Percentiles rank a stretch among this genome's conserved stretches.
Conservation (phyloP, 1,140 invertebrate species). For the Maconellicoccus hirsutus region DNA sequence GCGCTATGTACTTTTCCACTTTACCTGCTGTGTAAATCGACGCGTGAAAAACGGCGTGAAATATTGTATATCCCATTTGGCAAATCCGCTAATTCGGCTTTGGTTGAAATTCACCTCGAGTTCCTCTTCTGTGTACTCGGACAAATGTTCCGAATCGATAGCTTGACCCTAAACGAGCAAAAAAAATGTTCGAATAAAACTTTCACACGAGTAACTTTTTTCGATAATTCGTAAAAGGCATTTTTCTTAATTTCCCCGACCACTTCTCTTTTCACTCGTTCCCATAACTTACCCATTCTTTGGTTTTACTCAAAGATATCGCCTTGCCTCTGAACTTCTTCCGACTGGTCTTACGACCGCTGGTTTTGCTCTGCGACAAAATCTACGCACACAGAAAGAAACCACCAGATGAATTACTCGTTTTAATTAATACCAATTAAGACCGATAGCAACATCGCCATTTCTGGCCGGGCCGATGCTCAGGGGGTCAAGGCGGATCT, state of each 20-base stretch:
- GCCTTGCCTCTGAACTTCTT: constrained; percentile 58
- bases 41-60: constrained; percentile 91
- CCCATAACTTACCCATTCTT: constrained; percentile 65
- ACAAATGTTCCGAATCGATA: constrained; percentile 90
- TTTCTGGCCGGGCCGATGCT: no score
- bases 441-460: no score
- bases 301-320: constrained; percentile 88
- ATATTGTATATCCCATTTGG: constrained; percentile 81
- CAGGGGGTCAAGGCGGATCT: no score
- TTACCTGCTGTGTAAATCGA: constrained; percentile 78
- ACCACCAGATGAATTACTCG: neutral
- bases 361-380: constrained; percentile 41
- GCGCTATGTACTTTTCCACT: no score
- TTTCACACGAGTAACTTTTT: no score
- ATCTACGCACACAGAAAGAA: constrained; percentile 36
- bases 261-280: no score
- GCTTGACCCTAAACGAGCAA: constrained; percentile 60
- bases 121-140: constrained; percentile 66
- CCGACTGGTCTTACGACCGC: constrained; percentile 41
- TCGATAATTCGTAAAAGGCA: no score
- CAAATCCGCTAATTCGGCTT: constrained; percentile 66
- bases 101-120: constrained; percentile 31
- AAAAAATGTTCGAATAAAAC: no score
- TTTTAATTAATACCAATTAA: constrained; percentile 6
- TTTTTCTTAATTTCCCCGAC: no score